Percentiles rank a stretch among this genome's conserved stretches.
These are phyloP conservation scores for Drosophila atripex DNA, from an alignment of 2,888 invertebrate species.

Conservation along the genomic window DNA sequence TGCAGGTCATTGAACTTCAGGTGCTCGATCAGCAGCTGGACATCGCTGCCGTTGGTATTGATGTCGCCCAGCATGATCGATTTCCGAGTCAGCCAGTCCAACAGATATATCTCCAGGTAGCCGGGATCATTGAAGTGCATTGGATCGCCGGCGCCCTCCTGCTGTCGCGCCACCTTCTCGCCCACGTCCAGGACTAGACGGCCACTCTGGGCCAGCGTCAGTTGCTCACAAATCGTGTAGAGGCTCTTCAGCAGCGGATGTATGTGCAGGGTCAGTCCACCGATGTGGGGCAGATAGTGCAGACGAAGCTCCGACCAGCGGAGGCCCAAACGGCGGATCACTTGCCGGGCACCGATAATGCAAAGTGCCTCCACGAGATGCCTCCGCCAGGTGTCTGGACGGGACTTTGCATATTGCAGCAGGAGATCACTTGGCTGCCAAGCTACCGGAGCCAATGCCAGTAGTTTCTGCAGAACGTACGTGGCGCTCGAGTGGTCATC, in stretches of 20 bases:
- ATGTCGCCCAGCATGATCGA: conserved; percentile 69
- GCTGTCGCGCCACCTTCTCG: conserved; percentile 46
- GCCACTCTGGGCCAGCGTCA: conserved; percentile 77
- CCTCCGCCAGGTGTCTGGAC: conserved; percentile 82
- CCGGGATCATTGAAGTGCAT: conserved; percentile 74
- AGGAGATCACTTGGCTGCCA: conserved; percentile 58
- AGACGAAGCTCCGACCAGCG: conserved; percentile 67
- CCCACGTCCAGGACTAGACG: conserved; percentile 65
- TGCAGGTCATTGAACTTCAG: conserved; percentile 77
- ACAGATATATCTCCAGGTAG: conserved; percentile 80
- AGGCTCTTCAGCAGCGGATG: conserved; percentile 84
- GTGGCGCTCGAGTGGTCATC: conserved; percentile 66
- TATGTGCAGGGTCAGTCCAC: conserved; percentile 81
- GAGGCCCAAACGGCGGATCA: conserved; percentile 83
- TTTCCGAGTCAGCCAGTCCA: conserved; percentile 79
- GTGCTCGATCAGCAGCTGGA: conserved; percentile 73
- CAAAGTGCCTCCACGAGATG: conserved; percentile 85
- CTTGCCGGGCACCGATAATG: conserved; percentile 83
- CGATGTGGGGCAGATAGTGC: conserved; percentile 81
- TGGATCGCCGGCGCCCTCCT: conserved; percentile 44
- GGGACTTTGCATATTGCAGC: conserved; percentile 71
- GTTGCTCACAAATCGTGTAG: conserved; percentile 84
- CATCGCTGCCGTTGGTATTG: conserved; percentile 63
- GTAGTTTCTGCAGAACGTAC: conserved; percentile 78
- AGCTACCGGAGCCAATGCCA: conserved; percentile 52